Percentiles rank a stretch among this genome's conserved stretches.
phyloP scores from a whole-genome alignment of 2,888 invertebrate genomes.

The Holacanthella duospinosa region DNA sequence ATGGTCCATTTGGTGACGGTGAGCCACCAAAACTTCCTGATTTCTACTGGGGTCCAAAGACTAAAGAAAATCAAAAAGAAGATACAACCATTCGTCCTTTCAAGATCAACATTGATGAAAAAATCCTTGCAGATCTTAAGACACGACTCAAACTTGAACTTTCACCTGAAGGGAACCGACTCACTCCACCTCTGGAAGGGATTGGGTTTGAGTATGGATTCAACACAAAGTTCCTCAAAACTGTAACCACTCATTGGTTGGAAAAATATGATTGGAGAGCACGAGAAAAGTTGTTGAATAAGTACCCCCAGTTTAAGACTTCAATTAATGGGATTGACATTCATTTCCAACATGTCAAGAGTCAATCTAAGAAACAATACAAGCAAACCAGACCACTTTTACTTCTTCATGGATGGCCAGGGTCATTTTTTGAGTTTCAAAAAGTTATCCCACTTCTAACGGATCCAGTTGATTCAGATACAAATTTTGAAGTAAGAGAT shows the following conservation, averaged over 20 bases:
- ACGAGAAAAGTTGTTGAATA: conserved; percentile 59
- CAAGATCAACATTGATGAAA: conserved; percentile 51
- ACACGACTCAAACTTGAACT: conserved; percentile 48
- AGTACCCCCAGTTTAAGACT: conserved; percentile 62
- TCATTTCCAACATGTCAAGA: conserved; percentile 61
- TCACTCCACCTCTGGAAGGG: conserved; percentile 42
- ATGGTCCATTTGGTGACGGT: conserved; percentile 9
- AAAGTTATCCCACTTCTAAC: conserved; percentile 42
- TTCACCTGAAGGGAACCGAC: conserved; percentile 42
- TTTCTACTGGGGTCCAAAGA: conserved; percentile 27
- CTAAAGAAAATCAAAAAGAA: conserved; percentile 35
- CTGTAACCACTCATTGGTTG: conserved; percentile 66
- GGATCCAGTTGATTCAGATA: conserved; percentile 48
- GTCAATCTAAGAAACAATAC: conserved; percentile 18
- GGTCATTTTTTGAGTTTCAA: conserved; percentile 33
- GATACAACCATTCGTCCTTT: conserved; percentile 51
- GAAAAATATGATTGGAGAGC: conserved; percentile 61
- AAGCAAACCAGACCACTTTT: conserved; percentile 26
- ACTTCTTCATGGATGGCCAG: conserved; percentile 35
- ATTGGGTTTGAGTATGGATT: conserved; percentile 70
- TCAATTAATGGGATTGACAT: conserved; percentile 64
- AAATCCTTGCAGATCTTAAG: conserved; percentile 48
- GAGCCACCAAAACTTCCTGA: conserved; percentile 11
- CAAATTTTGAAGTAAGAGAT: conserved; percentile 44
- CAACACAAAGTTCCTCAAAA: conserved; percentile 56